Base-by-base conservation (phyloP, 2,113 vertebrate genomes). In the Panthera tigris region DNA sequence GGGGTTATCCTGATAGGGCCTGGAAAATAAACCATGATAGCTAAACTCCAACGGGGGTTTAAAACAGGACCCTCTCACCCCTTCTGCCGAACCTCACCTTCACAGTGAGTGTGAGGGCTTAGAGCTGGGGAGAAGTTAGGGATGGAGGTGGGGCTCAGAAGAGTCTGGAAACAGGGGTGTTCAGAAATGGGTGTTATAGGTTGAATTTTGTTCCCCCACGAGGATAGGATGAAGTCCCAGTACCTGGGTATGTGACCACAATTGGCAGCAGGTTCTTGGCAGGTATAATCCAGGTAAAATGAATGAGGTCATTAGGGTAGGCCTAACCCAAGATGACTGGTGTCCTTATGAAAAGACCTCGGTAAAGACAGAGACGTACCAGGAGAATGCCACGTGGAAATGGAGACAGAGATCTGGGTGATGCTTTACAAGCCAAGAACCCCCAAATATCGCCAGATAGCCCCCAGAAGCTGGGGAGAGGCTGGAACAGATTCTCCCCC, bases 321-420 rank as follows among this genome's bases (percentile, higher is more conserved):
- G 33, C 11, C 71, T 41, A 16, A 18, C 14, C 61, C 39, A 61
- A 29, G 65, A 66, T 45, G 45, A 7, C 27, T 78, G 61, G 29
- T 18, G 27, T 92, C 80, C 21, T 76, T 69, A 36, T 4, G 13
- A 36, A 52, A 91, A 48, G 41, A 76, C 27, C 25, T 63, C 0
- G 0, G 3, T 36, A 45, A 61, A 36, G 52, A 31, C 15, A 13
- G 73, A 92, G 27, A 48, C 4, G 7, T 55, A 66, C 0, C 7
- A 6, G 39, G 55, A 57, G 79, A 74, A 18, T 1, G 0, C 12
- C n/a, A 4, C 0, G 31, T 8, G 48, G 50, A 52, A 50, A 29
- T 65, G 41, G 61, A 29, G 14, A 27, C 36, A 25, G 71, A 41
- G 81, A 27, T 23, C 12, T 8, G 2, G 18, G 23, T 18, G 6